These are phyloP conservation scores for Schlechtendalia chinensis DNA, from an alignment of 1,140 invertebrate species.

Conservation along the genomic window DNA sequence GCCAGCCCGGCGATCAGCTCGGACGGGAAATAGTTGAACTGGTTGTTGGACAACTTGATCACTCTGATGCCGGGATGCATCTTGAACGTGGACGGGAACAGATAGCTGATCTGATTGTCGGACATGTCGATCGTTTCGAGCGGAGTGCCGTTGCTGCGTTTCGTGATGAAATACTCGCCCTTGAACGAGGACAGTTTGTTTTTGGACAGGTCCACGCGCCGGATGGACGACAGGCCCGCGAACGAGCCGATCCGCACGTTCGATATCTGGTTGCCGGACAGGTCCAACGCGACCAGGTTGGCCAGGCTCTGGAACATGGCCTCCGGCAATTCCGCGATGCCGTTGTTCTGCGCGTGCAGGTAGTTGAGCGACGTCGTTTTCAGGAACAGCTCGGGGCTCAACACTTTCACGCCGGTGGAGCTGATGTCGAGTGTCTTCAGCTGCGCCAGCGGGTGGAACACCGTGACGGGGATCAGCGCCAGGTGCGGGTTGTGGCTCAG, in stretches of 20 bases:
- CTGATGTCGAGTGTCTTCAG: slow-evolving; percentile 72
- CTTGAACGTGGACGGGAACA: slow-evolving; percentile 78
- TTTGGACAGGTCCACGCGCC: slow-evolving; percentile 65
- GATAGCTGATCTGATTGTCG: slow-evolving; percentile 73
- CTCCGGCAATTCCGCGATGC: slow-evolving; percentile 69
- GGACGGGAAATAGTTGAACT: slow-evolving; percentile 77
- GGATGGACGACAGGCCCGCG: slow-evolving; percentile 68
- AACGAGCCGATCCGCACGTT: slow-evolving; percentile 70
- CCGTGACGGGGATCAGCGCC: slow-evolving; percentile 60
- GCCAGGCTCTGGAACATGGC: slow-evolving; percentile 70
- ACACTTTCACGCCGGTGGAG: slow-evolving; percentile 66
- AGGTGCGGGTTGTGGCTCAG: slow-evolving; percentile 74
- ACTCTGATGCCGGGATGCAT: slow-evolving; percentile 71
- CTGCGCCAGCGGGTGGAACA: slow-evolving; percentile 63
- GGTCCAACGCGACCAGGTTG: slow-evolving; percentile 70
- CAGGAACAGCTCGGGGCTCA: slow-evolving; percentile 70
- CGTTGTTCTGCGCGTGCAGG: slow-evolving; percentile 68
- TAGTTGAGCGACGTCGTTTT: slow-evolving; percentile 66
- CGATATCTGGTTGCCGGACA: slow-evolving; percentile 74
- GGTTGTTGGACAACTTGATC: slow-evolving; percentile 70
- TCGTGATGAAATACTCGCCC: slow-evolving; percentile 73
- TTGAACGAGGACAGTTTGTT: slow-evolving; percentile 75
- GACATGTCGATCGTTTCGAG: slow-evolving; percentile 72
- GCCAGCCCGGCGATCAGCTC: slow-evolving; percentile 69
- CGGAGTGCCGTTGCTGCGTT: slow-evolving; percentile 61